Percentiles rank a stretch among this genome's conserved stretches.
phyloP scores from a whole-genome alignment of 2,797 vertebrate species.

The Lepus townsendii region DNA sequence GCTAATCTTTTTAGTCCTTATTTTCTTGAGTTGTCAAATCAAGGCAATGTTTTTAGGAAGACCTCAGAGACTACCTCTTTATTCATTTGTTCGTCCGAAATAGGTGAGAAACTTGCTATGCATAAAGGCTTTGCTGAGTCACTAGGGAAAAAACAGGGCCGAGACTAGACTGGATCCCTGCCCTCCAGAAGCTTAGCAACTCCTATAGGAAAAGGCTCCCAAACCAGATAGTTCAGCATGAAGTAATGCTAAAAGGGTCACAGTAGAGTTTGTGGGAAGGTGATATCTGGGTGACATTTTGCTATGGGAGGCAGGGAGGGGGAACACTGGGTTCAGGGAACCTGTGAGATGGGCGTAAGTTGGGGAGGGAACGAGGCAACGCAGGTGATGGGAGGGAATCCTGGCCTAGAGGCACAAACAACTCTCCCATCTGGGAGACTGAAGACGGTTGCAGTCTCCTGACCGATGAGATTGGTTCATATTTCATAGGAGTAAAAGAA shows the following conservation, averaged over 20 bases:
- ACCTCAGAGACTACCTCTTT: background rate
- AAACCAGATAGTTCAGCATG: background rate
- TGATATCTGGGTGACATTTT: background rate
- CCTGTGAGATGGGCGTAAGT: background rate
- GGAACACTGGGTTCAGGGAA: background rate
- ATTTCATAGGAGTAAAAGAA: constrained; percentile 23
- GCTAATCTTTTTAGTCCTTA: background rate
- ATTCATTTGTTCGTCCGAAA: constrained; percentile 28
- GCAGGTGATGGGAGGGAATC: background rate
- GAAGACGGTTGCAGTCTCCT: background rate
- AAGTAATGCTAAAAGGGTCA: background rate
- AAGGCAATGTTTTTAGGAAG: background rate
- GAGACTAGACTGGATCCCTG: background rate
- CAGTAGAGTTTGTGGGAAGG: background rate
- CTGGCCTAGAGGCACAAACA: background rate
- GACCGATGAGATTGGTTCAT: background rate
- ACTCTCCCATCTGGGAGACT: background rate
- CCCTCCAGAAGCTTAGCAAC: background rate
- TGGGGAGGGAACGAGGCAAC: background rate
- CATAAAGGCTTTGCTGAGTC: background rate
- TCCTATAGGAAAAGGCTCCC: background rate
- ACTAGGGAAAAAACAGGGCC: background rate
- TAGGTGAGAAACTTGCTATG: background rate
- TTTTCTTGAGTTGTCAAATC: constrained; percentile 3
- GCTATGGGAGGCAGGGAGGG: background rate